Base-by-base conservation (phyloP, 2,888 invertebrate species). In the Diaprepes abbreviatus region DNA sequence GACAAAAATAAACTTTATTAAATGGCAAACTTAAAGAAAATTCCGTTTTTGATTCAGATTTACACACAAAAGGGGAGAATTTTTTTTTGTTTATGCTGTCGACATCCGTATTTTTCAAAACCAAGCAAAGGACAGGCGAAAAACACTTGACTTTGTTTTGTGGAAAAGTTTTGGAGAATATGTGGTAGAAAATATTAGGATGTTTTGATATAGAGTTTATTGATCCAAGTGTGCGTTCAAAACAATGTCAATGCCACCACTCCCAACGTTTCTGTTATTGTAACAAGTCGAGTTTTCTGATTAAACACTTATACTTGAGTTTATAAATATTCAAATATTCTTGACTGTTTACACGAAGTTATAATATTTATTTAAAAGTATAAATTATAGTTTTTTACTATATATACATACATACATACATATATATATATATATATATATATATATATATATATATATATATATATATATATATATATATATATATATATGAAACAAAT, bases 201-300 rank as follows among this genome's bases (percentile, higher is more conserved):
- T 48, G 48, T 48, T 45, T 48, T 48, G 48, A 48, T 28, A 48
- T 48, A 48, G 14, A 28, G 48, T 28, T 48, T 48, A 48, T 48
- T 48, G 48, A 48, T 48, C 48, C 28, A 14, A 14, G n/a, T 28
- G 28, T 28, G 48, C 12, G n/a, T 24, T 48, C 48, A 48, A 48
- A 48, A 48, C 48, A 48, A 14, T 48, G 24, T 24, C 45, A 45
- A 24, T 45, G 48, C 28, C 48, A 28, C 48, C 48, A 48, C 48
- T 48, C 48, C 28, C 24, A 28, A n/a, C 5, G 45, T 45, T 12
- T 48, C 28, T 28, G 28, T 48, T 28, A 28, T 48, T 48, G n/a
- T 48, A 48, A 48, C 14, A 48, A 14, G 24, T 24, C 24, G 5
- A 24, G 24, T 24, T 24, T 24, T n/a, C n/a, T n/a, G n/a, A n/a